A percentile compares a stretch with the other conserved stretches of the same genome.
These are phyloP conservation scores for Pristionchus entomophagus DNA, from an alignment of 2,888 invertebrate genomes.

Conservation along the genomic window DNA sequence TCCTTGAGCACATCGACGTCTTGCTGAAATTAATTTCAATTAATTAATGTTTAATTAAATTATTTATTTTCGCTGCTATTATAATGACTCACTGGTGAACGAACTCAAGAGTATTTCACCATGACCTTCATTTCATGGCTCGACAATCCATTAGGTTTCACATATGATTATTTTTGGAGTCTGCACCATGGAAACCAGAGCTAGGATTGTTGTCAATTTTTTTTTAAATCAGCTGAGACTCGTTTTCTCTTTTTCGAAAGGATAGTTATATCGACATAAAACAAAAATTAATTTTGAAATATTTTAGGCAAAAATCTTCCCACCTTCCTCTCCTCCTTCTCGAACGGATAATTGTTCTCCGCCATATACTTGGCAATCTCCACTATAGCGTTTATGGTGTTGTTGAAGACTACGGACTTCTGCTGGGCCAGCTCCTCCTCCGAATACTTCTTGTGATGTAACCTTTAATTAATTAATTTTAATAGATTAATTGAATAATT, in stretches of 20 bases:
- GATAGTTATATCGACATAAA: too few relatives aligned
- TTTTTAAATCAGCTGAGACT: too few relatives aligned
- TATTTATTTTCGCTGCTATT: too few relatives aligned
- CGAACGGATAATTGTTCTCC: conserved; percentile 24
- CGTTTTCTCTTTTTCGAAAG: too few relatives aligned
- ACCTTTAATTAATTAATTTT: conserved; percentile 1
- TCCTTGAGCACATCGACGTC: conserved; percentile 67
- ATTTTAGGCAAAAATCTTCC: too few relatives aligned
- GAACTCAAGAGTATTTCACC: too few relatives aligned
- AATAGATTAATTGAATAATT: too few relatives aligned
- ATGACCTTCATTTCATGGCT: background rate
- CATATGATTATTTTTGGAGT: too few relatives aligned
- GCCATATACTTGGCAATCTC: background rate
- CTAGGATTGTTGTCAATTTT: too few relatives aligned
- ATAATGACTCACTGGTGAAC: too few relatives aligned
- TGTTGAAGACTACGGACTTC: conserved; percentile 68
- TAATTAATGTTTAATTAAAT: background rate
- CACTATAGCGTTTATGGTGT: conserved; percentile 70
- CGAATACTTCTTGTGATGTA: conserved; percentile 69
- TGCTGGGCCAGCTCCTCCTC: conserved; percentile 58
- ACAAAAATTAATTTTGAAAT: too few relatives aligned
- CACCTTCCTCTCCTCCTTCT: conserved; percentile 28
- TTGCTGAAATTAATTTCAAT: conserved; percentile 56
- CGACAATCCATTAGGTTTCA: background rate
- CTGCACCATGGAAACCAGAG: too few relatives aligned